Evolutionary conservation across 2,888 invertebrate genomes (phyloP).

Genomic region (Yponomeuta cagnagella): DNA sequence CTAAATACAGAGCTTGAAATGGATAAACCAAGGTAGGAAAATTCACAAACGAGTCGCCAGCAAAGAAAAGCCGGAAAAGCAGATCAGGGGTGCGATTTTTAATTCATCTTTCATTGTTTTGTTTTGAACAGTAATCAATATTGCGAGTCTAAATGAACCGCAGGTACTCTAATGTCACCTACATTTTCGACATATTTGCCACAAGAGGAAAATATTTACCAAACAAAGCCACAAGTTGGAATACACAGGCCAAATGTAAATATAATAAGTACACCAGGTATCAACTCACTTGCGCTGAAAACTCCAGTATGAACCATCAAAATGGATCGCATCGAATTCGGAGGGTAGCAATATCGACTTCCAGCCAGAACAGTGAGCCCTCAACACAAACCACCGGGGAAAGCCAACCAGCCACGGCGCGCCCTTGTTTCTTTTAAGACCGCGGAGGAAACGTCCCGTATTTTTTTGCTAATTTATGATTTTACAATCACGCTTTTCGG

Average conservation of each 20-base stretch:
- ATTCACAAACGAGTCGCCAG: neutral
- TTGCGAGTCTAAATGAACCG: neutral
- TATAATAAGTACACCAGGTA: constrained; percentile 3
- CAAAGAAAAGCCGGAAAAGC: neutral
- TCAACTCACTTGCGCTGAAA: constrained; percentile 43
- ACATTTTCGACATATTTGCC: neutral
- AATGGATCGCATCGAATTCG: constrained; percentile 32
- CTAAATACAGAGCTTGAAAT: neutral
- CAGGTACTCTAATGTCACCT: neutral
- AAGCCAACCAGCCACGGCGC: neutral
- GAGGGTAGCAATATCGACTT: constrained; percentile 28
- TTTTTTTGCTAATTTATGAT: neutral
- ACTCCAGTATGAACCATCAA: constrained; percentile 32
- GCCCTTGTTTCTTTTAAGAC: neutral
- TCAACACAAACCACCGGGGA: neutral
- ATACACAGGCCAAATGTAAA: neutral
- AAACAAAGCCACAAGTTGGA: neutral
- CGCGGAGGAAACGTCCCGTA: neutral
- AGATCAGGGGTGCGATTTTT: neutral
- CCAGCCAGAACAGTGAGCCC: constrained; percentile 18
- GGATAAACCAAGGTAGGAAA: neutral
- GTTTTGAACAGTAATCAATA: neutral
- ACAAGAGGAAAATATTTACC: neutral
- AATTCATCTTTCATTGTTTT: neutral
- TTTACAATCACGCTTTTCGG: constrained; percentile 38